Evolutionary conservation across 2,113 vertebrate species (phyloP).

Genomic region (Delphinapterus leucas): DNA sequence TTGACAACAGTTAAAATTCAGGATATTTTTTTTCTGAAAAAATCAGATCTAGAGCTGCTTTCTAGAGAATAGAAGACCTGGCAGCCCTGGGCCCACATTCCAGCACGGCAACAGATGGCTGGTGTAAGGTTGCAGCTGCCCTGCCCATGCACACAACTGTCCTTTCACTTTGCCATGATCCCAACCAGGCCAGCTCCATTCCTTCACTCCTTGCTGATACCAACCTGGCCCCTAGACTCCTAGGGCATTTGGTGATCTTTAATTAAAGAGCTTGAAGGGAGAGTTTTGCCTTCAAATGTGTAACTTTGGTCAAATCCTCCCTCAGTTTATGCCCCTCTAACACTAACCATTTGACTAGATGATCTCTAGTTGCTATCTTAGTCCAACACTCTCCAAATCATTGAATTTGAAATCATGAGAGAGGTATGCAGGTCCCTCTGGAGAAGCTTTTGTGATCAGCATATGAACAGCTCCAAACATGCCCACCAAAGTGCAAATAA

Average conservation of each 20-base stretch:
- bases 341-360: not conserved
- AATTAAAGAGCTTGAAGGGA: not conserved
- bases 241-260: not conserved
- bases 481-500: not conserved
- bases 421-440: not conserved
- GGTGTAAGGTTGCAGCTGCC: not conserved
- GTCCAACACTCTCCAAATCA: not conserved
- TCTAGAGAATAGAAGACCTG: not conserved
- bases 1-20: constrained; percentile 52
- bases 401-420: not conserved
- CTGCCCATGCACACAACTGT: not conserved
- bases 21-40: constrained; percentile 23
- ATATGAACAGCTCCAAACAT: not conserved
- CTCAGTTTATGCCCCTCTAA: not conserved
- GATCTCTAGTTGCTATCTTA: not conserved
- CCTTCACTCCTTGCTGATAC: not conserved
- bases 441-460: not conserved
- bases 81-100: not conserved
- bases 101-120: not conserved
- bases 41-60: not conserved
- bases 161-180: not conserved
- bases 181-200: not conserved
- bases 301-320: not conserved
- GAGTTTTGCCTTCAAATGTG: not conserved
- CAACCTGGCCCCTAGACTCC: not conserved